Base-by-base conservation (phyloP, 2,888 invertebrate species). In the Caenorhabditis sinica region DNA sequence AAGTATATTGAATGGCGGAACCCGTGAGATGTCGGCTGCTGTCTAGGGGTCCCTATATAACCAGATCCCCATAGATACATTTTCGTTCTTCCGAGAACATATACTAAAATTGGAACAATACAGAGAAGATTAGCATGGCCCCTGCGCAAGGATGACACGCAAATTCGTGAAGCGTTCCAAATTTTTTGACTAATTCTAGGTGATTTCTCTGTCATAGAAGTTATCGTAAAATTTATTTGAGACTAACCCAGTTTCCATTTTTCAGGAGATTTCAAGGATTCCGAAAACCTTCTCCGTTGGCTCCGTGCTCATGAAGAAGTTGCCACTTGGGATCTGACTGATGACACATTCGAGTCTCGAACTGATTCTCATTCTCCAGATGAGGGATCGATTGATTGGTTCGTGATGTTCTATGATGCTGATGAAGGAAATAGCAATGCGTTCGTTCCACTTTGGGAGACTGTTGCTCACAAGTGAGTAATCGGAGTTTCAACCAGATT, bases 121-220 rank as follows among this genome's bases (percentile, higher is more conserved):
- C 95, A 96, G 96, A 96, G 96, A 96, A 96, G 96, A 96, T 96
- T 95, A 96, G 95, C 96, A 96, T 96, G 95, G 95, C 95, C 95
- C 95, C 95, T 96, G 95, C 95, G 95, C 95, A 96, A 96, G 96
- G 95, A 96, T 96, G 96, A 96, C 95, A 96, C 95, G 95, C 95
- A 96, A 96, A 96, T 95, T 96, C 96, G 95, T 95, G 95, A 96
- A 96, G 95, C 95, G 95, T 95, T 95, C 95, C 95, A 95, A 95
- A 95, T 93, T 93, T 93, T 93, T 93, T 89, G 86, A 40, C 45
- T 36, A 40, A 69, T 71, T 71, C 58, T 28, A n/a, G 2, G 20
- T 53, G 4, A 53, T 53, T 8, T n/a, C 20, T 6, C 6, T n/a
- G 8, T 9, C 8, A n/a, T n/a, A n/a, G n/a, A n/a, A n/a, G n/a